phyloP scores from a whole-genome alignment of 2,797 vertebrate genomes.

The Eupleurogrammus muticus region DNA sequence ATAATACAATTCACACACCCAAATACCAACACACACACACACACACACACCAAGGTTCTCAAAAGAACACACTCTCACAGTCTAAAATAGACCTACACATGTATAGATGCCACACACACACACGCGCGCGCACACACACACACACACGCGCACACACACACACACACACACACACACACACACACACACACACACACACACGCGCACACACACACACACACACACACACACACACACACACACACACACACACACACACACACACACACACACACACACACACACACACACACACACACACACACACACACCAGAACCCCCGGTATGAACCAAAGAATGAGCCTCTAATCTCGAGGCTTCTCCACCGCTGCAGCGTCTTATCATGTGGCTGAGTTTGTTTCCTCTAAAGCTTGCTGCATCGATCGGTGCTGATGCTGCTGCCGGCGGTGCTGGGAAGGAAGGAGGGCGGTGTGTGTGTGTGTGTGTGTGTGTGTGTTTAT shows the following conservation, averaged over 20 bases:
- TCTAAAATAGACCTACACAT: slow-evolving; percentile 33
- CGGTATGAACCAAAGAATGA: slow-evolving; percentile 68
- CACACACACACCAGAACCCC: slow-evolving; percentile 52
- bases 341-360: slow-evolving; percentile 72
- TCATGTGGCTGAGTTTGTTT: slow-evolving; percentile 78
- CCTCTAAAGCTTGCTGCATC: slow-evolving; percentile 75
- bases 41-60: slow-evolving; percentile 22
- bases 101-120: too few species aligned
- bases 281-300: slow-evolving; percentile 19
- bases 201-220: slow-evolving; percentile 37
- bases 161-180: slow-evolving; percentile 35
- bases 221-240: slow-evolving; percentile 30
- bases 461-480: slow-evolving; percentile 9
- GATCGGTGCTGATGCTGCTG: slow-evolving; percentile 75
- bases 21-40: slow-evolving; percentile 30
- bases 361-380: slow-evolving; percentile 69
- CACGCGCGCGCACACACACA: slow-evolving; percentile 13
- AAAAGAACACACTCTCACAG: slow-evolving; percentile 25
- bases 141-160: slow-evolving; percentile 21
- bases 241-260: slow-evolving; percentile 31
- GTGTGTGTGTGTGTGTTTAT: slow-evolving; percentile 29
- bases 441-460: slow-evolving; percentile 56
- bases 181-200: slow-evolving; percentile 15
- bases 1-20: slow-evolving; percentile 11
- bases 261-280: slow-evolving; percentile 22